A percentile compares a stretch with the other conserved stretches of the same genome.
Evolutionary conservation across 1,140 invertebrate genomes (phyloP).

Genomic region (Drosophila eugracilis): DNA sequence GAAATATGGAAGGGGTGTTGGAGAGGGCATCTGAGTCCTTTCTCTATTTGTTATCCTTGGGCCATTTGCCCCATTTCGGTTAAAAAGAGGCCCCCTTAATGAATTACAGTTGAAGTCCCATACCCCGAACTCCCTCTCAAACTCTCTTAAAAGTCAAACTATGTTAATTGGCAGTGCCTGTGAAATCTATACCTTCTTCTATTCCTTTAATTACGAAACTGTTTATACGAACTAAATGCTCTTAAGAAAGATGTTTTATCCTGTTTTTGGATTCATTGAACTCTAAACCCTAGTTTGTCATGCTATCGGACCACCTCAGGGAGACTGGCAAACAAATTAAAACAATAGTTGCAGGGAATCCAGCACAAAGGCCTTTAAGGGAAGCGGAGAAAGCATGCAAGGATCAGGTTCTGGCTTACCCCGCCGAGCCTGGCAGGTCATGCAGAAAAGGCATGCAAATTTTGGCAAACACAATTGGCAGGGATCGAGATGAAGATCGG

Average conservation of each 20-base stretch:
- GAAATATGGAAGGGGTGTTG: background rate
- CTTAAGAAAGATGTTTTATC: no score
- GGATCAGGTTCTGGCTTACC: conserved; percentile 17
- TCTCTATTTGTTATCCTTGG: conserved; percentile 53
- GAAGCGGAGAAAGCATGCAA: conserved; percentile 1
- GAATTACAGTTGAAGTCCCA: no score
- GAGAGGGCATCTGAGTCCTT: conserved; percentile 25
- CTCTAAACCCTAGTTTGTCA: no score
- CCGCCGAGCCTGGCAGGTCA: conserved; percentile 38
- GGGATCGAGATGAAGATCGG: conserved; percentile 50
- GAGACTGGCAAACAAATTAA: conserved; percentile 18
- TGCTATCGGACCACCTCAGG: no score
- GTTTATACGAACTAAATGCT: no score
- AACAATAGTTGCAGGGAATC: conserved; percentile 15
- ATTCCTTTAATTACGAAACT: no score
- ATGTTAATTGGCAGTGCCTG: no score
- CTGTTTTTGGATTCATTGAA: no score
- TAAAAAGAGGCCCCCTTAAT: background rate
- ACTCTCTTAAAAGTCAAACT: no score
- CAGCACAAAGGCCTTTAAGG: conserved; percentile 11
- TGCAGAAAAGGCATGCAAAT: conserved; percentile 69
- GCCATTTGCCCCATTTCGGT: conserved; percentile 62
- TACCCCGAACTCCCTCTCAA: no score
- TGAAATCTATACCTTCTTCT: no score
- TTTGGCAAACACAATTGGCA: conserved; percentile 59